Conservation (phyloP, 1,140 invertebrate genomes). For the Zaprionus gabonicus region DNA sequence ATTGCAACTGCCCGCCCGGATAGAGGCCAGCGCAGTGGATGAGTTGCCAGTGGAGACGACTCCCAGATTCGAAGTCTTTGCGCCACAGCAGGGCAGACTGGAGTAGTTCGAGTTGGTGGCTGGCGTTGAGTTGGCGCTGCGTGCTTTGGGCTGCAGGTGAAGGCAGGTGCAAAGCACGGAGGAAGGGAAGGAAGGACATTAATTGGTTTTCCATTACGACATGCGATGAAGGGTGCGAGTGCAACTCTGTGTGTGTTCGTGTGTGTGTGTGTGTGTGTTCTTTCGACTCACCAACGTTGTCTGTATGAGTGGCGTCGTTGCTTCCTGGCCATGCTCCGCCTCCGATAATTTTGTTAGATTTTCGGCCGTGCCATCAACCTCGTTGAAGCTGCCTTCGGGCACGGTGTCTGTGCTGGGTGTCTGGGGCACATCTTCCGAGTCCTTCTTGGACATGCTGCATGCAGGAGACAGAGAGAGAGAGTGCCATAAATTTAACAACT, state of each 20-base stretch:
- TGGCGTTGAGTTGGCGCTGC: conserved; percentile 67
- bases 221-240: neutral
- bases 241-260: neutral
- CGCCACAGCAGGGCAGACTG: conserved; percentile 82
- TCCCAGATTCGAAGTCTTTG: conserved; percentile 55
- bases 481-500: conserved; percentile 20
- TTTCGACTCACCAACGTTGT: conserved; percentile 71
- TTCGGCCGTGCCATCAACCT: conserved; percentile 72
- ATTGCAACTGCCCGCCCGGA: conserved; percentile 71
- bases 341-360: conserved; percentile 77
- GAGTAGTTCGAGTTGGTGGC: conserved; percentile 78
- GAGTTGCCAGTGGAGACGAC: conserved; percentile 34
- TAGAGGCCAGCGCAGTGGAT: conserved; percentile 46
- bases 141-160: conserved; percentile 72
- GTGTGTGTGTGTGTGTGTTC: neutral
- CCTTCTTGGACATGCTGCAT: conserved; percentile 76
- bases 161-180: neutral
- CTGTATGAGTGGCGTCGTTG: conserved; percentile 71
- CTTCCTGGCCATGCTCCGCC: conserved; percentile 63
- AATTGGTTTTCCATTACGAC: conserved; percentile 60
- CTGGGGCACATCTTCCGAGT: conserved; percentile 78
- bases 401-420: conserved; percentile 76
- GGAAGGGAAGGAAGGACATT: conserved; percentile 22
- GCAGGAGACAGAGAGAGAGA: neutral
- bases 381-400: conserved; percentile 74